Base-by-base conservation (phyloP, 2,888 invertebrate species). In the Caenorhabditis macrosperma region DNA sequence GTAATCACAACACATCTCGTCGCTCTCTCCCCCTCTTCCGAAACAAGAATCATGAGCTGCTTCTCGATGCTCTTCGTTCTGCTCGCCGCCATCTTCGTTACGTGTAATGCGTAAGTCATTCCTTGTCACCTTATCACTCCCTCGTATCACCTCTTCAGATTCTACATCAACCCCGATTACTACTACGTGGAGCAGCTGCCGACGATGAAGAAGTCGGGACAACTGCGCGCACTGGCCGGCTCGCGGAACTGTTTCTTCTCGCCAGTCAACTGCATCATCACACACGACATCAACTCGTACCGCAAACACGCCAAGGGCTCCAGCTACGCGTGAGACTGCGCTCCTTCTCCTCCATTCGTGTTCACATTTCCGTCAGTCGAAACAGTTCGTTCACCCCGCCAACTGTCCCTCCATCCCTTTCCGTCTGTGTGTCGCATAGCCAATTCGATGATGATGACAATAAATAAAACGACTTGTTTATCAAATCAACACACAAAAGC, bases 231-330 rank as follows among this genome's bases (percentile, higher is more conserved):
- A 1, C 67, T 85, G 22, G 83, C 83, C 46, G 86, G 86, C 48
- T 86, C 87, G 15, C 81, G 88, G 1, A 88, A 88, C 72, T 88
- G 88, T 55, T 81, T 72, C 72, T 89, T 88, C 75, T 88, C 87
- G 28, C 89, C 89, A 6, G 87, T 89, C 77, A 88, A 88, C 63
- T 89, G 89, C 81, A 88, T 89, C 77, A 87, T 88, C 60, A 83
- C 84, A 0, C 87, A 86, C 44, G 88, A 87, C 61, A 78, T 84
- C 57, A 79, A 81, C 68, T 86, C 84, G 60, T 88, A 86, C 67
- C 82, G 85, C 17, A 85, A 85, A 71, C 69, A 85, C 44, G 86
- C 87, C 17, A 69, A 75, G 44, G 79, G 79, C 46, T 79, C 74
- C 33, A 64, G 63, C 30, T 61, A 84, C 54, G 59, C 68, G 24